Base-by-base conservation (phyloP, 2,797 vertebrate species). In the Bradypus variegatus region DNA sequence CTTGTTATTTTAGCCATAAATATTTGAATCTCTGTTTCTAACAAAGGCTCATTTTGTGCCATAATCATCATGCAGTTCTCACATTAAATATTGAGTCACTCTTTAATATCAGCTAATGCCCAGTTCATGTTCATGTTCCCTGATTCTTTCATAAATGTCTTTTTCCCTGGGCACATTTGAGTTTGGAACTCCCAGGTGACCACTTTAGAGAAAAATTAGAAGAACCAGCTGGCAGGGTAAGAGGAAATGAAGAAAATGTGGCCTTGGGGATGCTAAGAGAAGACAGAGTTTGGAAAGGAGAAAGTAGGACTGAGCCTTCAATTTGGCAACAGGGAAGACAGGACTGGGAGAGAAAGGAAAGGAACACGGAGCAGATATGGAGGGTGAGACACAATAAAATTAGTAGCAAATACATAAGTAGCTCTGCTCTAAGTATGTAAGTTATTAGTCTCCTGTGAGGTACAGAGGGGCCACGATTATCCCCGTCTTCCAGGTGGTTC, bases 1-100 rank as follows among this genome's bases (percentile, higher is more conserved):
- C 58, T 3, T 38, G 19, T 75, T 79, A n/a, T 75, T 84, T 79
- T 81, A 82, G 77, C 50, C 50, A 64, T 84, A 89, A 93, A 83
- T 50, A 91, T 48, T 88, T 88, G 78, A 82, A 36, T 78, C 31
- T n/a, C 58, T 50, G 13, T 67, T 95, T 80, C 48, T 77, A 45
- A 77, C 60, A 81, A 70, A n/a, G 45, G 33, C 72, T 89, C 4
- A 13, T 73, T 58, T 76, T 73, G 33, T 45, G 91, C 25, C 9
- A 29, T 64, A 80, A 94, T 27, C 27, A 2, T 4, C 21, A 31
- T 16, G 12, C 36, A 4, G 1, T 60, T 65, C n/a, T 72, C 33
- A 86, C 33, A 27, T 58, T 58, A 33, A 33, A 4, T 27, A 19
- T 55, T 11, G 25, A 65, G 8, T 33, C 38, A 50, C 27, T 81